Evolutionary conservation across 2,797 vertebrate species (phyloP), one percentile per base, ranked within the genome.

Genomic region (Protonibea diacanthus): DNA sequence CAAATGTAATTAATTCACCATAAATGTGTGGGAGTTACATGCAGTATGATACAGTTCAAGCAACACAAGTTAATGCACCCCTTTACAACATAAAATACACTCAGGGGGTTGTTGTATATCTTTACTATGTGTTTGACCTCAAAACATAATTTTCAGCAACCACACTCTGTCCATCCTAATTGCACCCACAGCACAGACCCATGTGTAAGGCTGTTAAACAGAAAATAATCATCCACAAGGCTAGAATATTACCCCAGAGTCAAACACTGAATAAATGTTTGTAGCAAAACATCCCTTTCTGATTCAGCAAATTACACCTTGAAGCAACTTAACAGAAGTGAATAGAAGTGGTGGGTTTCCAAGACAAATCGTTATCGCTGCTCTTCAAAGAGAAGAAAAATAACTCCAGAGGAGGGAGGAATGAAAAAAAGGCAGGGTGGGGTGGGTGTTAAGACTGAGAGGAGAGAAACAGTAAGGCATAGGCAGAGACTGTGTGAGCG

Each of bases 371-470:
- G 44, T 89, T 88, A 87, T 88, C 75, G 8, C 71, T 55, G 72
- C 77, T 91, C 79, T 89, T 90, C 85, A 91, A 88, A 89, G 80
- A 72, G 60, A 59, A 82, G 76, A 71, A 78, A 84, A 84, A 89
- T 84, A 85, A 89, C 74, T 89, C 66, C 6, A 29, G 18, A 81
- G 74, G 60, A 68, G 38, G 8, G 55, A 71, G 20, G 13, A 27
- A 51, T 51, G 48, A 27, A 71, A 71, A 67, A 47, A 55, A 57
- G 67, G 40, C 21, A 14, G 27, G 40, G n/a, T 44, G 25, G 23
- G 38, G n/a, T 12, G 10, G 33, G 55, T 38, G 23, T 71, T 64
- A 42, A 72, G 80, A 80, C 59, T 83, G 68, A 71, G 76, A 83
- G 63, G 70, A 74, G 44, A 76, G 65, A 82, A 82, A 76, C 33